Conservation (phyloP, 2,797 vertebrate genomes). For the Sciaenops ocellatus region DNA sequence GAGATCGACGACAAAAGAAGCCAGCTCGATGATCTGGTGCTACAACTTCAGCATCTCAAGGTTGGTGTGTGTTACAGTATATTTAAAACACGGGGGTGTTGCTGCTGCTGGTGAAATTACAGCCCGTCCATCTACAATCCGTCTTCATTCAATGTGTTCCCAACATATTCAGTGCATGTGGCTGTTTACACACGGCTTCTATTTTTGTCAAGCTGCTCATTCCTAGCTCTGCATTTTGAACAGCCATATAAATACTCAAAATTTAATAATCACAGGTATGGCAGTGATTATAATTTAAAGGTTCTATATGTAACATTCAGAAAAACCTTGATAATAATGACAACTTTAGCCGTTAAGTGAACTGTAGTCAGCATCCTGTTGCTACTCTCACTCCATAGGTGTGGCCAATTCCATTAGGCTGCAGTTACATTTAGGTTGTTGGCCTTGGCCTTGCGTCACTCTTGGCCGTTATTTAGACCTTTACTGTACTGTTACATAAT, state of each 20-base stretch:
- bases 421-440: too few relatives aligned
- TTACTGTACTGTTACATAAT: too few relatives aligned
- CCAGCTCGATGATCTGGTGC: conserved; percentile 95
- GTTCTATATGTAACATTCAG: too few relatives aligned
- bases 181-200: conserved; percentile 20
- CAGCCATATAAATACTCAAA: conserved; percentile 4
- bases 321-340: too few relatives aligned
- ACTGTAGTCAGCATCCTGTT: too few relatives aligned
- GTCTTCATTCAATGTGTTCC: conserved; percentile 1
- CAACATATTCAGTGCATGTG: background rate
- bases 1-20: conserved; percentile 96
- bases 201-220: conserved; percentile 16
- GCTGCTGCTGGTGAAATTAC: conserved; percentile 7
- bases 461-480: too few relatives aligned
- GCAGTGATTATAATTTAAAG: background rate
- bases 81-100: background rate
- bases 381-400: too few relatives aligned
- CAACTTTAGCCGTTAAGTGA: too few relatives aligned
- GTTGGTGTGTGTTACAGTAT: conserved; percentile 78
- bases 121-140: background rate
- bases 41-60: conserved; percentile 98
- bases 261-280: background rate
- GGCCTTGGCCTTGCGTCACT: too few relatives aligned
- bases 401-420: too few relatives aligned
- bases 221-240: conserved; percentile 1